phyloP scores from a whole-genome alignment of 2,888 invertebrate species.

The Dasypolia templi region DNA sequence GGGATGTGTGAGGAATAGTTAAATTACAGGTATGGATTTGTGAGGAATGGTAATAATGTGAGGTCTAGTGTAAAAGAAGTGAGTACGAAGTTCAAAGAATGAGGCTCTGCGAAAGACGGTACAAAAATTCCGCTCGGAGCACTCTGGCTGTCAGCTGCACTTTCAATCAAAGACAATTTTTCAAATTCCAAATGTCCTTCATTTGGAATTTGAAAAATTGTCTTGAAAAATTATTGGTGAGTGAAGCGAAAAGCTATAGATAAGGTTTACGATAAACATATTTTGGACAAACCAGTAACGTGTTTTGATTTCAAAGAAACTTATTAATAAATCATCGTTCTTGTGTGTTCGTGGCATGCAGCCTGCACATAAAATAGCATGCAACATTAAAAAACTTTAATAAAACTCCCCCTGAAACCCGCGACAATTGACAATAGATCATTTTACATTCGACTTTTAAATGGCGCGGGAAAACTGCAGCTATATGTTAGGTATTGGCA shows the following conservation, averaged over 20 bases:
- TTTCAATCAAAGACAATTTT: not conserved
- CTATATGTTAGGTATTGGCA: conserved; percentile 27
- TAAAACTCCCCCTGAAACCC: conserved; percentile 30
- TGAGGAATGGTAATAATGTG: not conserved
- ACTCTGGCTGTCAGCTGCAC: not conserved
- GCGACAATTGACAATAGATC: conserved; percentile 44
- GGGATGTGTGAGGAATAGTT: not conserved
- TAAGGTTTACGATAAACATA: not conserved
- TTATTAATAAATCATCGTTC: conserved; percentile 12
- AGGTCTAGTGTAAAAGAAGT: not conserved
- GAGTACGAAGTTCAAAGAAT: not conserved
- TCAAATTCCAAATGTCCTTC: not conserved
- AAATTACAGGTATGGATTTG: not conserved
- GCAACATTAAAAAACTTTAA: conserved; percentile 49
- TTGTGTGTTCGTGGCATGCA: conserved; percentile 18
- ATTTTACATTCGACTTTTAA: conserved; percentile 54
- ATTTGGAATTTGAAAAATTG: too few relatives aligned
- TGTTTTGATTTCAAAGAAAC: not conserved
- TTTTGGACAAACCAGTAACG: not conserved
- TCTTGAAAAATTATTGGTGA: too few relatives aligned
- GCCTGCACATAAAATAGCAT: conserved; percentile 44
- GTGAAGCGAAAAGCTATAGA: too few relatives aligned
- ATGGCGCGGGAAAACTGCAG: conserved; percentile 44
- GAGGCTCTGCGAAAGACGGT: not conserved
- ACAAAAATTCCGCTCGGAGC: not conserved